These are phyloP conservation scores for Sebastes itinus DNA, from an alignment of 2,797 vertebrate species.

Conservation along the genomic window DNA sequence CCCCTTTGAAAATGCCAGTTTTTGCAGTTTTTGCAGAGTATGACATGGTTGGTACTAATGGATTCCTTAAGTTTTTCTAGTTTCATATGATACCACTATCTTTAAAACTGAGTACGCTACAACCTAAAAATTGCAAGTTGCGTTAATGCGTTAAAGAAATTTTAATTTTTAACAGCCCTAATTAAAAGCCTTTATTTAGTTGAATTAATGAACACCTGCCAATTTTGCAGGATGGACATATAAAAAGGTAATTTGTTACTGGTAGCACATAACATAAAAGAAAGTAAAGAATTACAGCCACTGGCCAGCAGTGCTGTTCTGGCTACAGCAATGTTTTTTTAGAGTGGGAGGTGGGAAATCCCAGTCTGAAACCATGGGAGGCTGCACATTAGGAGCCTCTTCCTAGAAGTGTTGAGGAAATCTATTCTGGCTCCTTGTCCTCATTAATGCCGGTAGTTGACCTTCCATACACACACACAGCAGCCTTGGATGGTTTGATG, in stretches of 20 bases:
- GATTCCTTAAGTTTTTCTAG: no score
- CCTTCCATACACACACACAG: not conserved
- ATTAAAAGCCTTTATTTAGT: not conserved
- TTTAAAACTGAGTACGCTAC: no score
- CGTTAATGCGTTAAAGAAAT: no score
- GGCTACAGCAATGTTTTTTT: not conserved
- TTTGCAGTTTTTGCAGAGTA: no score
- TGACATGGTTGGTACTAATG: no score
- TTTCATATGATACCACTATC: no score
- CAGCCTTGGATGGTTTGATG: not conserved
- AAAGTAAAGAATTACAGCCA: not conserved
- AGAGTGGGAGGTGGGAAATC: not conserved
- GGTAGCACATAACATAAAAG: not conserved
- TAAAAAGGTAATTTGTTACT: not conserved
- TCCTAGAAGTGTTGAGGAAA: constrained; percentile 23
- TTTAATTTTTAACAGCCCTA: no score
- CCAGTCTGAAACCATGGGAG: not conserved
- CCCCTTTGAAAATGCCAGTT: no score
- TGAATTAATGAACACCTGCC: not conserved
- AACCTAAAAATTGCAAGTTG: no score
- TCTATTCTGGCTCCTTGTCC: not conserved
- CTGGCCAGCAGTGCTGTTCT: not conserved
- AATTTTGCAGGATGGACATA: not conserved
- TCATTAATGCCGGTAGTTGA: not conserved
- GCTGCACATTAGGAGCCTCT: constrained; percentile 12